Conservation (phyloP, 1,140 invertebrate species). For the Drosophila sturtevanti region DNA sequence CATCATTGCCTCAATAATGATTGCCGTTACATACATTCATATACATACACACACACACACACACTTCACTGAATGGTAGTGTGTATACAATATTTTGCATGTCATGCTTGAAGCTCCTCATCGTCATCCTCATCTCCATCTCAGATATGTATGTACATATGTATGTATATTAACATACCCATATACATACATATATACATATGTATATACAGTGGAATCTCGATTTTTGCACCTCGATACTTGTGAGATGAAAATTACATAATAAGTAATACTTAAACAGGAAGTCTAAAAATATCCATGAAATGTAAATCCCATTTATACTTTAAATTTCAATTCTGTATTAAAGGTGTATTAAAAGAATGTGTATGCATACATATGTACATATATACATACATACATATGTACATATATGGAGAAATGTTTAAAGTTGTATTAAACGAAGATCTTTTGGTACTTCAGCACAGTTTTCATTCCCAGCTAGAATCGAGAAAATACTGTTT, state of each 20-base stretch:
- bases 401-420: slow-evolving; percentile 16
- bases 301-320: too few species aligned
- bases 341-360: too few species aligned
- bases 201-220: not conserved
- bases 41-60: not conserved
- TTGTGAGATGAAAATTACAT: too few species aligned
- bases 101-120: not conserved
- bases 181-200: not conserved
- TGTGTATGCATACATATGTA: not conserved
- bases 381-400: not conserved
- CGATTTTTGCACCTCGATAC: too few species aligned
- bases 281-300: too few species aligned
- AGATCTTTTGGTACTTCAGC: too few species aligned
- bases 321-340: too few species aligned
- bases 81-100: not conserved
- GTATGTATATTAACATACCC: not conserved
- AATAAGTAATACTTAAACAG: too few species aligned
- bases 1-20: slow-evolving; percentile 78
- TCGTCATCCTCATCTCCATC: not conserved
- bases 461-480: too few species aligned
- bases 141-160: not conserved
- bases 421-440: too few species aligned
- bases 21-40: slow-evolving; percentile 47
- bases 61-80: not conserved
- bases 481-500: too few species aligned